These are phyloP conservation scores for Lepus oiostolus DNA, from an alignment of 2,797 vertebrate genomes.

Conservation along the genomic window DNA sequence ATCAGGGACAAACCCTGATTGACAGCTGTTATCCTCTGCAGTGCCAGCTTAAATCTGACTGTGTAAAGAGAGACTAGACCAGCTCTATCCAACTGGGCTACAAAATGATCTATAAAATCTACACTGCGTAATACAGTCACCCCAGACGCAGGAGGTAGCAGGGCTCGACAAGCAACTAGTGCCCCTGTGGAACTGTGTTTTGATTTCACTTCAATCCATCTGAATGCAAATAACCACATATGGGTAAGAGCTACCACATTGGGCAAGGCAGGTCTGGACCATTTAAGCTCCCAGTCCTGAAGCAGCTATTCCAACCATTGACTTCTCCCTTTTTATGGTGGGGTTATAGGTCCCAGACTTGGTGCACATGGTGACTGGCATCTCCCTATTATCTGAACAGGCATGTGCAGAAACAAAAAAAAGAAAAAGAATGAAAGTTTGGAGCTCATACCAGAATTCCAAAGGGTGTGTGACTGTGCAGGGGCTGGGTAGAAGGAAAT, in stretches of 20 bases:
- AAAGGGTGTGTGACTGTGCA: accelerated
- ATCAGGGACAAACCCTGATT: neutral
- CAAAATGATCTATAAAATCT: neutral
- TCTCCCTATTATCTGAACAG: neutral
- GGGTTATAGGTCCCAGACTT: neutral
- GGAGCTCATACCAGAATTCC: neutral
- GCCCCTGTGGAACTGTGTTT: neutral
- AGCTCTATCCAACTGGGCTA: neutral
- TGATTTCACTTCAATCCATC: neutral
- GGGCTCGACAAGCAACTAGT: neutral
- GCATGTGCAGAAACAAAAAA: neutral
- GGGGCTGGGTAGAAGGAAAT: neutral
- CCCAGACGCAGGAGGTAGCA: neutral
- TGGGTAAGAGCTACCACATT: too few relatives aligned
- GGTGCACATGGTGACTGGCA: neutral
- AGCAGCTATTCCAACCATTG: neutral
- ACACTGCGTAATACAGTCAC: neutral
- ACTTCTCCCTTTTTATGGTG: neutral
- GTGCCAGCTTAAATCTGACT: neutral
- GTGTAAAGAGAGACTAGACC: neutral
- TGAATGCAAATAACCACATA: neutral
- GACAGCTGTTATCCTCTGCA: neutral
- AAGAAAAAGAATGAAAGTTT: neutral
- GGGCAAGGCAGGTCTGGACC: neutral
- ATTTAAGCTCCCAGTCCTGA: too few relatives aligned